phyloP scores from a whole-genome alignment of 1,140 invertebrate genomes.

The Cephus cinctus region DNA sequence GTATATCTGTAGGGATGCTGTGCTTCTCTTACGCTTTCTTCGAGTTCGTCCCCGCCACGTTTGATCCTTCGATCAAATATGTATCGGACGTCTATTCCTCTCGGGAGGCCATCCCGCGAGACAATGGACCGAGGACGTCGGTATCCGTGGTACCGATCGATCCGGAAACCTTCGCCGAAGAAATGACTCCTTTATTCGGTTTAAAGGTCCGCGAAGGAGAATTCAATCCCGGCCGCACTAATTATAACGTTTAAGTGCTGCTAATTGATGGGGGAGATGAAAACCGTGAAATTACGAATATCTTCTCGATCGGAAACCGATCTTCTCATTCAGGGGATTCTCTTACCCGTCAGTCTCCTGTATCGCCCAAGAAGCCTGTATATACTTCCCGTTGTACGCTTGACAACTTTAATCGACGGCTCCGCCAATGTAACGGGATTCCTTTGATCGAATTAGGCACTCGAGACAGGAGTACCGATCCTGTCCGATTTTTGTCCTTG shows the following conservation, averaged over 20 bases:
- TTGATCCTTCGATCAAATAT: conserved; percentile 32
- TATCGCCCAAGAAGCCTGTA: too few species aligned
- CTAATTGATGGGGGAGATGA: conserved; percentile 43
- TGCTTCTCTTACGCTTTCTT: background rate
- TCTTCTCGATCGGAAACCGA: conserved; percentile 34
- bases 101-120: background rate
- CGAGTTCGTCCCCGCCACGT: background rate
- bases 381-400: too few species aligned
- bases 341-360: too few species aligned
- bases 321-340: too few species aligned
- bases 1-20: conserved; percentile 15
- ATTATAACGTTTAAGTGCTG: conserved; percentile 49
- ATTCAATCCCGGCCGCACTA: conserved; percentile 41
- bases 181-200: conserved; percentile 29
- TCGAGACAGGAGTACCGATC: too few species aligned
- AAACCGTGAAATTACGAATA: conserved; percentile 49
- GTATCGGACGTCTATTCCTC: conserved; percentile 18
- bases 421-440: too few species aligned
- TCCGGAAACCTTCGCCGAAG: background rate
- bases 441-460: too few species aligned
- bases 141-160: background rate
- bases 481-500: background rate
- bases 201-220: conserved; percentile 37
- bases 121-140: background rate
- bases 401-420: too few species aligned